These are phyloP conservation scores for Lindbergichthys nudifrons DNA, from an alignment of 2,797 vertebrate genomes.

Conservation along the genomic window DNA sequence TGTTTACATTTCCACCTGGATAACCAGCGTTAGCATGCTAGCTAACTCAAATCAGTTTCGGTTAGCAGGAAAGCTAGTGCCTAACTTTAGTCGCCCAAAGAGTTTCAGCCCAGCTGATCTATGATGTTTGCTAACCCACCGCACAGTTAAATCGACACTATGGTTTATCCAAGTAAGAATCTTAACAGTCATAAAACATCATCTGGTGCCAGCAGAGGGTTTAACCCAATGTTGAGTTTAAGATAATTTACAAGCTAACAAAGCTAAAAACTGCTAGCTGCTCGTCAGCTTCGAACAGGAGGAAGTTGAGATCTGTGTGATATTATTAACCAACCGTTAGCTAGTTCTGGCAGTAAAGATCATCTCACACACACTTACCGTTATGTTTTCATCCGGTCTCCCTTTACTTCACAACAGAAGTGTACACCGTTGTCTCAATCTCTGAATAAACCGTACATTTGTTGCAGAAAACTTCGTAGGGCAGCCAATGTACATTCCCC, in stretches of 20 bases:
- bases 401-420: conserved; percentile 22
- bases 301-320: conserved; percentile 64
- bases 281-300: conserved; percentile 43
- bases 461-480: conserved; percentile 68
- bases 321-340: conserved; percentile 8
- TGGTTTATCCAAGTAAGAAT: background rate
- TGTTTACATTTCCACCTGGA: conserved; percentile 58
- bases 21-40: conserved; percentile 50
- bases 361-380: conserved; percentile 41
- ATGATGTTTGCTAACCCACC: background rate
- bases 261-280: conserved; percentile 69
- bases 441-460: conserved; percentile 9
- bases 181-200: background rate
- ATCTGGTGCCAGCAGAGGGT: background rate
- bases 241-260: conserved; percentile 56
- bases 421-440: conserved; percentile 12
- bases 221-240: conserved; percentile 1
- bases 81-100: conserved; percentile 62
- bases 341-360: background rate
- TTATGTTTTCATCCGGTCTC: background rate
- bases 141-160: background rate
- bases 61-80: conserved; percentile 58
- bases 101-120: conserved; percentile 25
- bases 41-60: conserved; percentile 35
- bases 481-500: conserved; percentile 53